These are phyloP conservation scores for Aphidoletes aphidimyza DNA, from an alignment of 2,888 invertebrate species.

Conservation along the genomic window DNA sequence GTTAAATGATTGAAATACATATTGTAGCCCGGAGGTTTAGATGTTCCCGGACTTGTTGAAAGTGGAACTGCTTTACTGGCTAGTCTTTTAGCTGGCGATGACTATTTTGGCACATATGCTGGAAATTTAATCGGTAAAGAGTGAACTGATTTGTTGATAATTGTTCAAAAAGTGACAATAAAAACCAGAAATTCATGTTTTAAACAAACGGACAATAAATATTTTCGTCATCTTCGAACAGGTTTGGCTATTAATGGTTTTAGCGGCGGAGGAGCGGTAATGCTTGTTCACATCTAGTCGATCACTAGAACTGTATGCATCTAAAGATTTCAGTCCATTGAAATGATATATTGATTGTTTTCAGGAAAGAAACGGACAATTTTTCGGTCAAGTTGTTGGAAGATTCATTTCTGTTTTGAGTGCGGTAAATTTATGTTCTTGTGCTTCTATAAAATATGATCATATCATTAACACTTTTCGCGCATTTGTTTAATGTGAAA, in stretches of 20 bases:
- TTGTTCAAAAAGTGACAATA: too few species aligned
- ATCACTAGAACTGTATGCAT: too few species aligned
- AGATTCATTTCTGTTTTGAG: slow-evolving; percentile 65
- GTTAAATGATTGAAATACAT: background rate
- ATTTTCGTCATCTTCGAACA: background rate
- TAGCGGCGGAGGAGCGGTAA: slow-evolving; percentile 66
- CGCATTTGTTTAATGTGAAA: too few species aligned
- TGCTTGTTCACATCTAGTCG: too few species aligned
- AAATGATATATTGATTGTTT: slow-evolving; percentile 57
- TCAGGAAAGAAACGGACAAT: slow-evolving; percentile 65
- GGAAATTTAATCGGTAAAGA: slow-evolving; percentile 65
- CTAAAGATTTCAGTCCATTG: too few species aligned
- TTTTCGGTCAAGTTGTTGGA: slow-evolving; percentile 65
- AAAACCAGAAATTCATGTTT: slow-evolving; percentile 55
- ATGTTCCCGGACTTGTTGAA: slow-evolving; percentile 63
- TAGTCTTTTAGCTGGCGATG: slow-evolving; percentile 64
- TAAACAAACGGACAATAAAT: background rate
- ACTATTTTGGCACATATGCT: slow-evolving; percentile 65
- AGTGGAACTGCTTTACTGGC: slow-evolving; percentile 64
- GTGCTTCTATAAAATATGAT: background rate
- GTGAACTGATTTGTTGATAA: too few species aligned
- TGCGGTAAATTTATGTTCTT: slow-evolving; percentile 61
- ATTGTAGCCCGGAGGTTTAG: slow-evolving; percentile 64
- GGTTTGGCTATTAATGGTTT: slow-evolving; percentile 63
- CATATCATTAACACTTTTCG: too few species aligned